Base-by-base conservation (phyloP, 2,113 vertebrate genomes). In the Phainopepla nitens region DNA sequence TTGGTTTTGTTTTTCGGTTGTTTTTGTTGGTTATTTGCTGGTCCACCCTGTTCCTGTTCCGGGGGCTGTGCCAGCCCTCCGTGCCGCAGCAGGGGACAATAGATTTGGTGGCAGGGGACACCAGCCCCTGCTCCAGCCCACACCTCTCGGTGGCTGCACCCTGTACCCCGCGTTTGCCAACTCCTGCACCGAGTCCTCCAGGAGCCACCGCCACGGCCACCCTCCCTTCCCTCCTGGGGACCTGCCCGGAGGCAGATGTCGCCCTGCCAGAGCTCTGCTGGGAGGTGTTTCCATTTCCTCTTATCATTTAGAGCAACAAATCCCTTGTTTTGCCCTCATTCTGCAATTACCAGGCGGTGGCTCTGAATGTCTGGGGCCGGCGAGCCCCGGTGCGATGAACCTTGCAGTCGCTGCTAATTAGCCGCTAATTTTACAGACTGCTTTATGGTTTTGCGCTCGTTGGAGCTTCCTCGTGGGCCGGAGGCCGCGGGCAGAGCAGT, bases 61-160 rank as follows among this genome's bases (percentile, higher is more conserved):
- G 6, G 24, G 66, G 35, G 13, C 51, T 33, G 29, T 39, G 56
- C 39, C 49, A n/a, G 66, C 68, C 72, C 56, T 39, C 25, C 1
- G 4, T 4, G 35, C 70, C 35, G 18, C 45, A n/a, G 41, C 44
- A 12, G 69, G 56, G 60, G 15, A 87, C 44, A 10, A 4, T 0
- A 13, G 21, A 12, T 51, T 22, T 22, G 25, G 75, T 13, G 69
- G 22, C 71, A 7, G 29, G 44, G 62, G 53, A 54, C 36, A 39
- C 21, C 75, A 33, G 29, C 1, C 6, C 33, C 1, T 0, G 27
- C 24, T 13, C 64, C 93, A 85, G 22, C 24, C 44, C 8, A 0
- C 3, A 1, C 17, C 27, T 3, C 0, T 3, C 42, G 44, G 4
- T 29, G 14, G 0, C 24, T 6, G 1, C 0, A 2, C 6, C 44